Conservation (phyloP, 2,113 vertebrate species). For the Orthonyx spaldingii region DNA sequence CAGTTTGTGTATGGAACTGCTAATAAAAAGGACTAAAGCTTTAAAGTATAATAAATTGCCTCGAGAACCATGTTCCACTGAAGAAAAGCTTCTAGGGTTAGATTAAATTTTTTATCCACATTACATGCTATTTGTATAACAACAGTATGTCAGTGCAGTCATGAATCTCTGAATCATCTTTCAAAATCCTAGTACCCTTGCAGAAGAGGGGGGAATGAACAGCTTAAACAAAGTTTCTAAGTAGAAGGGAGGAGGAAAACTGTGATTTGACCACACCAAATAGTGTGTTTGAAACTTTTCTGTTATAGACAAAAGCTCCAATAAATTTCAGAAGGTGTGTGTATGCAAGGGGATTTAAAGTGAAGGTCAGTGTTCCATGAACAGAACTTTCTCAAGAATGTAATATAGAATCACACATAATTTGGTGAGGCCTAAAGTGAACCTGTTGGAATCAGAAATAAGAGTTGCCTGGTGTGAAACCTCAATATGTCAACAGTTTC, state of each 20-base stretch:
- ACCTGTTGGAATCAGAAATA: neutral
- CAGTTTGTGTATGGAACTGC: neutral
- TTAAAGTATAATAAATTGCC: neutral
- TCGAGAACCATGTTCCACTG: neutral
- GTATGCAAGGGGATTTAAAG: neutral
- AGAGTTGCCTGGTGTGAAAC: neutral
- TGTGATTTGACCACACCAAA: neutral
- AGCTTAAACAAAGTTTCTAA: neutral
- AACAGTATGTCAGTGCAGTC: neutral
- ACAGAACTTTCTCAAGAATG: neutral
- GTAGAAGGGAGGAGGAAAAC: neutral
- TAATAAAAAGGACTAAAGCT: neutral
- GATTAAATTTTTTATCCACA: neutral
- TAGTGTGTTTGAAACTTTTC: neutral
- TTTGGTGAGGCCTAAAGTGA: neutral
- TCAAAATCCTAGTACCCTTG: neutral
- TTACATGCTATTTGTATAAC: neutral
- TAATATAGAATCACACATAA: neutral
- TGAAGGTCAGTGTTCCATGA: neutral
- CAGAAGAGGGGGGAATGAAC: neutral
- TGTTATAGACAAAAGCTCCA: neutral
- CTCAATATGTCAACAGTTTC: neutral
- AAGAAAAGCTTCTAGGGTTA: neutral
- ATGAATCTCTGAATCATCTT: neutral
- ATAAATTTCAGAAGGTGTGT: neutral